Percentiles rank a stretch among this genome's conserved stretches.
Evolutionary conservation across 2,888 invertebrate genomes (phyloP).

Genomic region (Dasysyrphus tricinctus): DNA sequence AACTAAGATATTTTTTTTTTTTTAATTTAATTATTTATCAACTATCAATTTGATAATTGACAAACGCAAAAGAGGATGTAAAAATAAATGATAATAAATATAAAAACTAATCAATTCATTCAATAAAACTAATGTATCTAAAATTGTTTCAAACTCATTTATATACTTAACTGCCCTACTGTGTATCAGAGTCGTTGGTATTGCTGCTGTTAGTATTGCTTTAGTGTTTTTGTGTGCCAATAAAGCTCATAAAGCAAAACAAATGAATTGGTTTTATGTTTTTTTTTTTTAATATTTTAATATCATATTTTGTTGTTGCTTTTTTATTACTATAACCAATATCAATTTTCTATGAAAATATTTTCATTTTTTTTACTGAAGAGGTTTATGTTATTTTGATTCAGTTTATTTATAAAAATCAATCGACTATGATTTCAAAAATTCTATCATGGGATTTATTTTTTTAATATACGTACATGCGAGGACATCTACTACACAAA

Average conservation of each 20-base stretch:
- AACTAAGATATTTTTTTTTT: too few relatives aligned
- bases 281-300: constrained; percentile 25
- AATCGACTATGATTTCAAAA: too few relatives aligned
- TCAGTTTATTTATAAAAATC: too few relatives aligned
- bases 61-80: too few relatives aligned
- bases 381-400: neutral
- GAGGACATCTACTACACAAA: too few relatives aligned
- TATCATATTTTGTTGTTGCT: neutral
- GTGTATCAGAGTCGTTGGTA: neutral
- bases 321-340: constrained; percentile 11
- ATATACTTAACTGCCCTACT: neutral
- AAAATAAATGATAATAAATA: too few relatives aligned
- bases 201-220: constrained; percentile 13
- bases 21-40: too few relatives aligned
- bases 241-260: constrained; percentile 52
- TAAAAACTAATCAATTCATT: too few relatives aligned
- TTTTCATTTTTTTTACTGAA: neutral
- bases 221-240: constrained; percentile 56
- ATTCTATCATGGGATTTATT: too few relatives aligned
- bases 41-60: too few relatives aligned
- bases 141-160: neutral
- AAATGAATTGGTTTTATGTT: constrained; percentile 56
- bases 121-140: too few relatives aligned
- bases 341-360: constrained; percentile 23
- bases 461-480: too few relatives aligned